phyloP scores from a whole-genome alignment of 2,888 invertebrate species.

The Drosophila nr. fundita region DNA sequence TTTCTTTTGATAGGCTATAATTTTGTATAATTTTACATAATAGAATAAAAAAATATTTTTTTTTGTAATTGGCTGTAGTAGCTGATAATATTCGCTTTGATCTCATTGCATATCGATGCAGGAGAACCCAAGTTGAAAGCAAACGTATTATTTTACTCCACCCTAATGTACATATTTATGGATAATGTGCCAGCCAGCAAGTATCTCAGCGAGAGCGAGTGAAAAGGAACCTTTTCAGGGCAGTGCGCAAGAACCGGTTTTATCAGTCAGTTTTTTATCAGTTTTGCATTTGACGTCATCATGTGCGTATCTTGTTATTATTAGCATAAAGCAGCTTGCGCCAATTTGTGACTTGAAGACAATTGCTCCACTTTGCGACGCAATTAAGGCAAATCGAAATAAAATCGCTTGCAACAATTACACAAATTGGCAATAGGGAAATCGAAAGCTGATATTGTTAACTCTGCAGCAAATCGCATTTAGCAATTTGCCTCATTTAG shows the following conservation, averaged over 20 bases:
- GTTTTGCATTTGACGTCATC: slow-evolving; percentile 51
- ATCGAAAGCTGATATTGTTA: slow-evolving; percentile 37
- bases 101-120: neutral
- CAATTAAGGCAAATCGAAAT: slow-evolving; percentile 38
- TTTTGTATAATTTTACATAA: neutral
- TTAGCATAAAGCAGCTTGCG: slow-evolving; percentile 19
- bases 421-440: slow-evolving; percentile 58
- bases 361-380: slow-evolving; percentile 51
- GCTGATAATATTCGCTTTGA: neutral
- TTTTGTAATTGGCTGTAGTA: neutral
- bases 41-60: neutral
- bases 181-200: neutral
- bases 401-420: slow-evolving; percentile 47
- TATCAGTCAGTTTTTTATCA: slow-evolving; percentile 63
- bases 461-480: neutral
- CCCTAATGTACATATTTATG: neutral
- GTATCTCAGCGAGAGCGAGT: slow-evolving; percentile 8
- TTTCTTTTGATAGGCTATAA: neutral
- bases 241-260: slow-evolving; percentile 66
- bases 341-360: slow-evolving; percentile 26
- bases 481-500: slow-evolving; percentile 50
- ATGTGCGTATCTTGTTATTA: slow-evolving; percentile 29
- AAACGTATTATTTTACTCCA: neutral
- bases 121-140: neutral
- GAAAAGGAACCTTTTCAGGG: slow-evolving; percentile 44